phyloP scores from a whole-genome alignment of 1,140 invertebrate species.

The Aplysia californica region DNA sequence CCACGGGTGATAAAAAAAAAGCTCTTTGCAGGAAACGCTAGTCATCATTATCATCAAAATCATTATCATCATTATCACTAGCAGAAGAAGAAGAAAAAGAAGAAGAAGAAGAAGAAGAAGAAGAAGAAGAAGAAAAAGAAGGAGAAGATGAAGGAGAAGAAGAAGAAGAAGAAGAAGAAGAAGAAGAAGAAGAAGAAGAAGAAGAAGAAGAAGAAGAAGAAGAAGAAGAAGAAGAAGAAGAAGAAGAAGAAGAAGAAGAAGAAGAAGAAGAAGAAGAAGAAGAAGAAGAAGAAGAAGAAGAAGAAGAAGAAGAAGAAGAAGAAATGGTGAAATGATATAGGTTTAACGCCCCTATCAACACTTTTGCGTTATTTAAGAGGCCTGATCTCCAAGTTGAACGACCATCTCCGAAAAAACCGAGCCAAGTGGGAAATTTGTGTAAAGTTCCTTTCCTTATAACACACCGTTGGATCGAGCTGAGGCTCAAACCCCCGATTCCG shows the following conservation, averaged over 20 bases:
- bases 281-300: neutral
- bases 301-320: neutral
- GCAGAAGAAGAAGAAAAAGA: too few species aligned
- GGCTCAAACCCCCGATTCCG: too few species aligned
- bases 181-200: neutral
- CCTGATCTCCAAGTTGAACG: too few species aligned
- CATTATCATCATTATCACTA: too few species aligned
- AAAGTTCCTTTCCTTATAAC: too few species aligned
- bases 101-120: neutral
- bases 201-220: neutral
- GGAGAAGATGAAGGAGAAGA: neutral
- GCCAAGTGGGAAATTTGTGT: too few species aligned
- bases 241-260: slow-evolving; percentile 5
- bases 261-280: slow-evolving; percentile 7
- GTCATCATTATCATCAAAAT: too few species aligned
- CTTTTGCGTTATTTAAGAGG: too few species aligned
- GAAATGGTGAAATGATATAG: neutral
- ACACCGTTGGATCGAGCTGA: too few species aligned
- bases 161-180: neutral
- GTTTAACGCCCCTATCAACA: too few species aligned
- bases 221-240: slow-evolving; percentile 2
- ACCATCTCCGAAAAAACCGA: too few species aligned
- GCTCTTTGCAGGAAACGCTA: slow-evolving; percentile 46
- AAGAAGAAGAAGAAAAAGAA: neutral
- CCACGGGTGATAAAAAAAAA: slow-evolving; percentile 78